These are phyloP conservation scores for Nomia melanderi DNA, from an alignment of 1,140 invertebrate genomes.

Conservation along the genomic window DNA sequence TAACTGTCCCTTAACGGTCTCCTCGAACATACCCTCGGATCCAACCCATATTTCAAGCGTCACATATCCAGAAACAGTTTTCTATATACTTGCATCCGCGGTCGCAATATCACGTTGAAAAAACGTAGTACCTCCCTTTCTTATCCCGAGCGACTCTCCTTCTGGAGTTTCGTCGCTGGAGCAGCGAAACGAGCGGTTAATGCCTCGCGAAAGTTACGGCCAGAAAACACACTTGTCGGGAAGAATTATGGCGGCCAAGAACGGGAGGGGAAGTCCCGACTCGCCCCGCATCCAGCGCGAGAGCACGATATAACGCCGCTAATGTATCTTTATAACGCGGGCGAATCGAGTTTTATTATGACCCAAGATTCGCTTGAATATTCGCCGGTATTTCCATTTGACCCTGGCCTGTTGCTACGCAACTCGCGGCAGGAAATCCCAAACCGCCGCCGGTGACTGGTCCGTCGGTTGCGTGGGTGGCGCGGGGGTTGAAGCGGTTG, in stretches of 20 bases:
- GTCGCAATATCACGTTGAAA: neutral
- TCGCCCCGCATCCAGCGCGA: neutral
- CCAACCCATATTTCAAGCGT: neutral
- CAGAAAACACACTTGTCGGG: slow-evolving; percentile 55
- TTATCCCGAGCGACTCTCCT: neutral
- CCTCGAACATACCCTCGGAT: neutral
- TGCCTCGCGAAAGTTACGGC: slow-evolving; percentile 59
- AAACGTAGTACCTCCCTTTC: slow-evolving; percentile 1
- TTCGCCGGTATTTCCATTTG: slow-evolving; percentile 49
- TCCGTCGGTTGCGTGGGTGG: neutral
- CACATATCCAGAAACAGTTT: neutral
- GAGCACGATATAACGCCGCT: slow-evolving; percentile 52
- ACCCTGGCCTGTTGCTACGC: slow-evolving; percentile 58
- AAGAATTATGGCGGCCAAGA: slow-evolving; percentile 54
- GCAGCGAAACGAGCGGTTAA: slow-evolving; percentile 60
- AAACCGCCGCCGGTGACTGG: neutral
- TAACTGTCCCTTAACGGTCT: too few relatives aligned
- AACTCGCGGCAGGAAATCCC: slow-evolving; percentile 36
- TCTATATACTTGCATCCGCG: too few relatives aligned
- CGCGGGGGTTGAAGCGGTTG: neutral
- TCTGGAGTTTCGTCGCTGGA: neutral
- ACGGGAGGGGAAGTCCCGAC: slow-evolving; percentile 4
- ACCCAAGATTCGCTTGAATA: slow-evolving; percentile 56
- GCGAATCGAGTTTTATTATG: slow-evolving; percentile 65
- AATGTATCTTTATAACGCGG: slow-evolving; percentile 65